These are phyloP conservation scores for Rhopalosiphum padi DNA, from an alignment of 1,140 invertebrate species.

Conservation along the genomic window DNA sequence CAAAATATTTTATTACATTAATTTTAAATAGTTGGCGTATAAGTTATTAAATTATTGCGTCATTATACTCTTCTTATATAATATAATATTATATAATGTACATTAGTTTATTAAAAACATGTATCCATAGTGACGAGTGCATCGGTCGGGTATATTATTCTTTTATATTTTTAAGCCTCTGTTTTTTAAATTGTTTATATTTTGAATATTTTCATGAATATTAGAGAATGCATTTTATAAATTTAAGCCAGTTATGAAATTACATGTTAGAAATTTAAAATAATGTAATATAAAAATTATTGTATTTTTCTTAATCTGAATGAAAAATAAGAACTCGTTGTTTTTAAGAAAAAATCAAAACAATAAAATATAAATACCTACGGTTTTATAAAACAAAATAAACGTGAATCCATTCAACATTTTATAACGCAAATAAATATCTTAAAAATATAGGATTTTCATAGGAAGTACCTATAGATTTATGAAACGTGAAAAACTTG, in stretches of 20 bases:
- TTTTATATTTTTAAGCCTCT: not conserved
- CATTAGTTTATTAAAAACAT: conserved; percentile 10
- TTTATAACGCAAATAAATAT: too few relatives aligned
- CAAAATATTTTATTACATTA: not conserved
- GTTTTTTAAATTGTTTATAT: not conserved
- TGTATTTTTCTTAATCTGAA: not conserved
- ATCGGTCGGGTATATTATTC: not conserved
- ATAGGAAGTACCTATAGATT: too few relatives aligned
- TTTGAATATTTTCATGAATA: not conserved
- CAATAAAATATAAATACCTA: too few relatives aligned
- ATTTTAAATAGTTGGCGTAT: not conserved
- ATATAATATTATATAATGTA: not conserved
- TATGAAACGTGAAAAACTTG: too few relatives aligned
- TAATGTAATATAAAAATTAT: not conserved
- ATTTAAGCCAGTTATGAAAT: not conserved
- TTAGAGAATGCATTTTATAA: not conserved
- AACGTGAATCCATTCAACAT: too few relatives aligned
- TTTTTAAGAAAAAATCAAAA: too few relatives aligned
- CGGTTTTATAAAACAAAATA: too few relatives aligned
- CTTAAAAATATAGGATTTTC: too few relatives aligned
- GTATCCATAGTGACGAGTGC: not conserved
- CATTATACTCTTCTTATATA: not conserved
- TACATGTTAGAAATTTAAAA: not conserved
- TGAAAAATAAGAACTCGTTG: too few relatives aligned
- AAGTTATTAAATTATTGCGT: not conserved